Evolutionary conservation across 2,888 invertebrate species (phyloP), one percentile per base, ranked within the genome.

Genomic region (Bombyx huttoni): DNA sequence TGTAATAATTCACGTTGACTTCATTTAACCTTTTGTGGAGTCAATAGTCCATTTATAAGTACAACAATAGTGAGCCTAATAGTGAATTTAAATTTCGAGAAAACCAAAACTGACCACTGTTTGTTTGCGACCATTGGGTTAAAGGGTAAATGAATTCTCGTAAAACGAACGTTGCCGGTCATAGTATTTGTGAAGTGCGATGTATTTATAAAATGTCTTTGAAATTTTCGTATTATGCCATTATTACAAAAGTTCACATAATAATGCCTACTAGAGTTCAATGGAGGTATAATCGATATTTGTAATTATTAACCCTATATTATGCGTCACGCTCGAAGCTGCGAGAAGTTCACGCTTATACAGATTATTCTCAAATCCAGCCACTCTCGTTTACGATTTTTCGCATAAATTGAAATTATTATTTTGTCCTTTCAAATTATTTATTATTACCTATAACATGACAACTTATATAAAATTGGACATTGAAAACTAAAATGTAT

Each of bases 221-320:
- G 57, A 60, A 68, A 64, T 63, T 63, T 34, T 53, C 49, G 53
- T 63, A 71, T 75, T 70, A 73, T 68, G 65, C 60, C 65, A 68
- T 68, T 73, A 70, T 67, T 64, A 63, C 62, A 68, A 68, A 70
- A 63, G 52, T 61, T 53, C 58, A 52, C 56, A 64, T 65, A 65
- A 63, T 63, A 63, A 51, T 49, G 50, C n/a, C 50, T 51, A 48
- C 56, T 51, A 50, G 54, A 55, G 57, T 61, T 67, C 56, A 62
- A 68, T 62, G 56, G 35, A 35, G 47, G 8, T 46, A 34, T 34
- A 51, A 40, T 53, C 53, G 54, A 55, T 53, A 55, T 35, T 52
- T 53, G 54, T 59, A 58, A 62, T 62, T 64, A 58, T 62, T 61
- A 58, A 58, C 54, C 53, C 51, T 51, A 51, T 52, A 24, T 24